Evolutionary conservation across 2,113 vertebrate species (phyloP).

Genomic region (Toxostoma redivivum): DNA sequence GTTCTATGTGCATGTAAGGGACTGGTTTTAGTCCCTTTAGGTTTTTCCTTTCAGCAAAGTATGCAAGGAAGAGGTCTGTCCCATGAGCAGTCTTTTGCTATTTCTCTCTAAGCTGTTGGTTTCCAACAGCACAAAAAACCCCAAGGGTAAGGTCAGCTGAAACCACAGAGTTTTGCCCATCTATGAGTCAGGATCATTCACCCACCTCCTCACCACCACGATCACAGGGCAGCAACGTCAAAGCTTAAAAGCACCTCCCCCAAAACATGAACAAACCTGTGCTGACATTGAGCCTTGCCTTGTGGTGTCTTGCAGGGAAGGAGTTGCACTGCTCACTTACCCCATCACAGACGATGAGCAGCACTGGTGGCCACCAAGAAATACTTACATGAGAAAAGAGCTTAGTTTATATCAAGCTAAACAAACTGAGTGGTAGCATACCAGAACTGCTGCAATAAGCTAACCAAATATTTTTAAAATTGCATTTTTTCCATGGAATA

Average conservation of each 20-base stretch:
- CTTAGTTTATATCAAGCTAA: not conserved
- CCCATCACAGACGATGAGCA: not conserved
- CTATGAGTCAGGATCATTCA: not conserved
- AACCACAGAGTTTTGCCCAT: not conserved
- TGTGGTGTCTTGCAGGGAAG: not conserved
- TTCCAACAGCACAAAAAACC: not conserved
- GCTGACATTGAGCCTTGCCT: not conserved
- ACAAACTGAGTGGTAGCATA: not conserved
- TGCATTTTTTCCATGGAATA: not conserved
- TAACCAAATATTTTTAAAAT: not conserved
- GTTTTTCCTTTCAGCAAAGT: not conserved
- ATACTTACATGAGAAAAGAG: not conserved
- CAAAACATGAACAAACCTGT: not conserved
- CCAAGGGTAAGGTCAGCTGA: not conserved
- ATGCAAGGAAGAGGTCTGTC: not conserved
- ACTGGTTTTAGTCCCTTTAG: not conserved
- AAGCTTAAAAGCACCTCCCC: not conserved
- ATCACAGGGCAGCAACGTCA: not conserved
- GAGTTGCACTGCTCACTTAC: not conserved
- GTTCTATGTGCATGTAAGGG: too few species aligned
- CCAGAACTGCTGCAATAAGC: not conserved
- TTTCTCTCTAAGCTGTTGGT: not conserved
- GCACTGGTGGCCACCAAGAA: not conserved
- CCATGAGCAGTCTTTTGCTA: not conserved
- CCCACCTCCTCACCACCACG: not conserved